A percentile compares a stretch with the other conserved stretches of the same genome.
These are phyloP conservation scores for Phoebastria nigripes DNA, from an alignment of 2,797 vertebrate genomes.

Conservation along the genomic window DNA sequence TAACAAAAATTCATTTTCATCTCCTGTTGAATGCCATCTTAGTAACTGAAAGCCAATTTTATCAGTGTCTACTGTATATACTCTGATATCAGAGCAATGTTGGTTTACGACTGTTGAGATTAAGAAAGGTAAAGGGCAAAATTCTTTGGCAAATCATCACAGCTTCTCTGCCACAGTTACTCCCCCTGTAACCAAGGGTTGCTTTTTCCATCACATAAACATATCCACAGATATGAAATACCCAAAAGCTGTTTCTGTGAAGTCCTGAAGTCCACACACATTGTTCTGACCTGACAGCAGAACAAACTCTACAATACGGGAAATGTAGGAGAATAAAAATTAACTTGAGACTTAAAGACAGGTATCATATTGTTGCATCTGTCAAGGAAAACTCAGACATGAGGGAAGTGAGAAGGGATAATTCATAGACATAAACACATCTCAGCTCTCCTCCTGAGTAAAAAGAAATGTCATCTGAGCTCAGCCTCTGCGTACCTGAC, in stretches of 20 bases:
- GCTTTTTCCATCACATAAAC: neutral
- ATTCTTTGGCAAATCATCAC: neutral
- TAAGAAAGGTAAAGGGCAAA: neutral
- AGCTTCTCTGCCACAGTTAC: neutral
- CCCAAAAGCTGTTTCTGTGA: neutral
- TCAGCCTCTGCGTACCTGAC: neutral
- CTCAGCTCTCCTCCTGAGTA: neutral
- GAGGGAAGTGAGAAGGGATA: neutral
- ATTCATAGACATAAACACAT: neutral
- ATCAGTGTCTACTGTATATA: neutral
- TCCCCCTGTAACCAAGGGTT: neutral
- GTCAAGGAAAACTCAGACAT: neutral
- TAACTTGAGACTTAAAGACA: neutral
- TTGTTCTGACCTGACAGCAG: neutral
- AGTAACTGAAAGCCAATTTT: neutral
- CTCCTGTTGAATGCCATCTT: neutral
- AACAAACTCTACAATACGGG: neutral
- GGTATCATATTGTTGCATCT: neutral
- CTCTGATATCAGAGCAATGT: neutral
- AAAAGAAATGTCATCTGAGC: neutral
- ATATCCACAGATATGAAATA: neutral
- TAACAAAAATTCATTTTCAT: neutral
- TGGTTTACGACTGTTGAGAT: neutral
- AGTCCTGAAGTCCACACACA: neutral
- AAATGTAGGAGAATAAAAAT: neutral